Evolutionary conservation across 2,888 invertebrate species (phyloP).

Genomic region (Drosophila nigricruria): DNA sequence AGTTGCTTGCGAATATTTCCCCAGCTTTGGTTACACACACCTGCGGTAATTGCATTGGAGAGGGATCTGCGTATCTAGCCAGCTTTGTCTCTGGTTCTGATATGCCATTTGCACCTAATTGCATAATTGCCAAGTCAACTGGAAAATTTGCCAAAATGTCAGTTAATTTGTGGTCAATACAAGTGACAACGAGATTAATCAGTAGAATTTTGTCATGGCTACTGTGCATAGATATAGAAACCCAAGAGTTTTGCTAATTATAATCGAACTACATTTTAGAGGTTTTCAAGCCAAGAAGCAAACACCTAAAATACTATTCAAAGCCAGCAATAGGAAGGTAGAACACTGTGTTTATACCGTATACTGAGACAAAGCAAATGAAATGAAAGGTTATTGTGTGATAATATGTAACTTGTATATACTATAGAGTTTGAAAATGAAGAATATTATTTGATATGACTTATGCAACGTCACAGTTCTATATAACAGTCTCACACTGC

Average conservation of each 20-base stretch:
- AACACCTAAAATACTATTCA: constrained; percentile 16
- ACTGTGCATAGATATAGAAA: neutral
- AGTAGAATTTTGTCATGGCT: constrained; percentile 17
- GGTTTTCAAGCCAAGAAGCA: neutral
- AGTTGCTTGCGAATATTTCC: constrained; percentile 52
- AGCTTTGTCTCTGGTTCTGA: constrained; percentile 19
- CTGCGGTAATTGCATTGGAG: constrained; percentile 10
- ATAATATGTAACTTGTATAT: no score
- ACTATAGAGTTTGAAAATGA: no score
- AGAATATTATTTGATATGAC: no score
- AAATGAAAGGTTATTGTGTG: no score
- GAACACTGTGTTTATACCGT: neutral
- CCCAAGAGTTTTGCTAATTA: neutral
- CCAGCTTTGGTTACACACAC: constrained; percentile 2
- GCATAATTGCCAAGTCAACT: constrained; percentile 75
- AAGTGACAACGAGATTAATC: constrained; percentile 39
- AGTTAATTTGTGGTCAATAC: constrained; percentile 63
- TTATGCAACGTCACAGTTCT: no score
- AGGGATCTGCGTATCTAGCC: constrained; percentile 3
- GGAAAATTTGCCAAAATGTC: constrained; percentile 73
- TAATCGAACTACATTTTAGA: constrained; percentile 12
- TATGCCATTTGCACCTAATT: constrained; percentile 64
- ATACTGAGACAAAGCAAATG: neutral
- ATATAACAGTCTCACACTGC: neutral
- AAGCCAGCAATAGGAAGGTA: neutral